Evolutionary conservation across 2,113 vertebrate genomes (phyloP), one percentile per base, ranked within the genome.

Genomic region (Sardina pilchardus): DNA sequence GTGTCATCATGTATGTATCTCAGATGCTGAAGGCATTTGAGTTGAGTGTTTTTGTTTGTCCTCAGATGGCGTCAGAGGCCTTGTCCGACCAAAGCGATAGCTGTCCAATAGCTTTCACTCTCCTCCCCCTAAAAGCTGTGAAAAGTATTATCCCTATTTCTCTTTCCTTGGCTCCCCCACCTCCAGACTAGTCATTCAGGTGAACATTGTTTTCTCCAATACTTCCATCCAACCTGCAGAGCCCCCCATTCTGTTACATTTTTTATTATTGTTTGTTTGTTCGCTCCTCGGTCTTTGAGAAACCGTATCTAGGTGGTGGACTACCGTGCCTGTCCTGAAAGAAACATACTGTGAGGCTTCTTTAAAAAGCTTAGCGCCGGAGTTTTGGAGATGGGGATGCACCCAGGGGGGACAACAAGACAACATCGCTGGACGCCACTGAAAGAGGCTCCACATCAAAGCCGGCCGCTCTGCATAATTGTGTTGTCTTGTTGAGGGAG

Each of bases 401-500:
- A 16, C 67, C 71, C 30, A 14, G 26, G 63, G 26, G 63, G n/a
- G n/a, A 67, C 24, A 67, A 67, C 26, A 10, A 34, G 63, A 71
- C 30, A 71, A 71, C 63, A 71, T 71, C 8, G 63, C 63, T 71
- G 63, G 63, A 34, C 63, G 30, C 26, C 71, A 39, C 26, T 34
- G 30, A 78, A 78, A 30, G 3, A 34, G 30, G 30, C 71, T 71
- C 63, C 63, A 30, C 26, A 71, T 71, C 63, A 71, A 34, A 71
- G 63, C 63, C 26, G 16, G 26, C 71, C 71, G 14, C 34, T 17
- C 71, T 39, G 71, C 71, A 78, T 78, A 78, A 78, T 78, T 78
- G 71, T 78, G 71, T 78, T 78, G 71, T 78, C 71, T 78, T 78
- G 71, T 78, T 78, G 71, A 78, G 30, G 71, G 12, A 78, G 71